phyloP scores from a whole-genome alignment of 2,888 invertebrate species.

The Leptinotarsa tumamoca region DNA sequence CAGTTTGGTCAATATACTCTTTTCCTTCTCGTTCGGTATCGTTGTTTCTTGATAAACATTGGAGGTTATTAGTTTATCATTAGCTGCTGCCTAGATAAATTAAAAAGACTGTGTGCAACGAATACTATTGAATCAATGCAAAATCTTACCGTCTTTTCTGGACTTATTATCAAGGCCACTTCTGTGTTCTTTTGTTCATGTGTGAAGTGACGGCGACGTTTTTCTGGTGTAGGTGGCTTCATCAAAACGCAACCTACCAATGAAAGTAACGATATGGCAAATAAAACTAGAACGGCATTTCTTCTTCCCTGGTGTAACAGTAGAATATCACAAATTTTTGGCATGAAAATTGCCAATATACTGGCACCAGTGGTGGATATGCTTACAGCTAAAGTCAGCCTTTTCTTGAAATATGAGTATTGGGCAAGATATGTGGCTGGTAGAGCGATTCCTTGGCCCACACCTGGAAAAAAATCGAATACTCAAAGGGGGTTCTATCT shows the following conservation, averaged over 20 bases:
- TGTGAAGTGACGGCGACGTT: neutral
- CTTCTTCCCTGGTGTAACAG: constrained; percentile 63
- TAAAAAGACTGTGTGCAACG: neutral
- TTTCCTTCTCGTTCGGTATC: constrained; percentile 41
- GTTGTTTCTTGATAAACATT: constrained; percentile 59
- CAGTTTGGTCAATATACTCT: constrained; percentile 50
- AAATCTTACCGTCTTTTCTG: neutral
- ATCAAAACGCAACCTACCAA: constrained; percentile 67
- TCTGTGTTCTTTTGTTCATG: neutral
- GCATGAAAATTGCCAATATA: constrained; percentile 67
- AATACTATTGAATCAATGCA: neutral
- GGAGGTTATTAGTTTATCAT: constrained; percentile 32
- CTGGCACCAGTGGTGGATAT: constrained; percentile 67
- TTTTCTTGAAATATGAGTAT: constrained; percentile 68
- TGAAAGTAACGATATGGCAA: constrained; percentile 67
- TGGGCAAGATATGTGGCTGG: constrained; percentile 67
- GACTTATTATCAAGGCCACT: neutral
- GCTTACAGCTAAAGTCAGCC: constrained; percentile 67
- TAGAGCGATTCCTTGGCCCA: constrained; percentile 66
- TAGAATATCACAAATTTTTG: constrained; percentile 65
- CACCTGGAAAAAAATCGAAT: constrained; percentile 59
- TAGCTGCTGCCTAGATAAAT: constrained; percentile 42
- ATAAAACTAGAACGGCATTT: constrained; percentile 68
- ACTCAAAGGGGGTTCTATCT: neutral
- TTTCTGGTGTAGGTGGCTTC: constrained; percentile 58